phyloP scores from a whole-genome alignment of 1,140 invertebrate genomes.

The Eumaeus atala region DNA sequence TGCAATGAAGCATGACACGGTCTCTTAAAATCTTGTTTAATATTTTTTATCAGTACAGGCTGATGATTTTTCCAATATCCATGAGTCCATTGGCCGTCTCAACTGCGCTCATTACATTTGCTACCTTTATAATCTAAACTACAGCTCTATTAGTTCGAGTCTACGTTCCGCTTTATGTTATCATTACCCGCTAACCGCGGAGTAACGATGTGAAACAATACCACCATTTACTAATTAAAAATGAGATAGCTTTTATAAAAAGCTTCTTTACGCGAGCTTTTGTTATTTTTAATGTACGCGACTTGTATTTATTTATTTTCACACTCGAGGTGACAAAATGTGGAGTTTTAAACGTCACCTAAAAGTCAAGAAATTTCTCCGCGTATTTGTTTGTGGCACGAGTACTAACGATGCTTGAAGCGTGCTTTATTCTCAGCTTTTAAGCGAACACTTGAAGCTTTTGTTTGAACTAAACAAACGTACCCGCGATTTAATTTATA shows the following conservation, averaged over 20 bases:
- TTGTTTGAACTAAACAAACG: conserved; percentile 62
- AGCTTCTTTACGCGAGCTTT: no score
- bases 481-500: conserved; percentile 47
- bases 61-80: conserved; percentile 30
- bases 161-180: conserved; percentile 43
- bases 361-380: conserved; percentile 62
- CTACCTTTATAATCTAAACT: not conserved
- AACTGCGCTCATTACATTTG: conserved; percentile 55
- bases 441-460: conserved; percentile 47
- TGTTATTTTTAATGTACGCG: no score
- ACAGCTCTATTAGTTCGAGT: conserved; percentile 14
- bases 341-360: conserved; percentile 31
- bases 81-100: conserved; percentile 32
- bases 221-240: conserved; percentile 67
- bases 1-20: no score
- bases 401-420: conserved; percentile 51
- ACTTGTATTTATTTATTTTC: no score
- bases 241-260: conserved; percentile 36
- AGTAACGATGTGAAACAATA: conserved; percentile 39
- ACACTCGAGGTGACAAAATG: no score
- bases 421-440: conserved; percentile 40
- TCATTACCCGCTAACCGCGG: conserved; percentile 26
- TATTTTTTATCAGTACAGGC: no score
- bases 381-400: conserved; percentile 52
- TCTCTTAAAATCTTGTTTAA: no score